Evolutionary conservation across 2,888 invertebrate genomes (phyloP).

Genomic region (Lasioglossum oenotherae): DNA sequence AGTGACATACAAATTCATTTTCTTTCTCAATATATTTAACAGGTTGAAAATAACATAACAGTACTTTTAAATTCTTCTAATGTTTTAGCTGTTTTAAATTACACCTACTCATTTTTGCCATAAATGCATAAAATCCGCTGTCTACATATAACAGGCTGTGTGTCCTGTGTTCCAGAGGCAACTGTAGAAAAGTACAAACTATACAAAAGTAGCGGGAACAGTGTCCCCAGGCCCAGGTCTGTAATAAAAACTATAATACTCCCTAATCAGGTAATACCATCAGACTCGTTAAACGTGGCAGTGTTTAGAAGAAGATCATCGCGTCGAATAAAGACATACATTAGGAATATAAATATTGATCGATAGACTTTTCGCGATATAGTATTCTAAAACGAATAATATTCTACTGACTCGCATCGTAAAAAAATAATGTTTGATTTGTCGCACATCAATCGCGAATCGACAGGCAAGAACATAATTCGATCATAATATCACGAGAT

Average conservation of each 20-base stretch:
- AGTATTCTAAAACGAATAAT: slow-evolving; percentile 9
- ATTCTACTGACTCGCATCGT: neutral
- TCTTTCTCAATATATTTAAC: too few relatives aligned
- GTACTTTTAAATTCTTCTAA: too few relatives aligned
- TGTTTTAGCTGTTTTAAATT: too few relatives aligned
- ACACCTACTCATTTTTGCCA: too few relatives aligned
- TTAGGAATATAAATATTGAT: slow-evolving; percentile 5
- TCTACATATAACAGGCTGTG: neutral
- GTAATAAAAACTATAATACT: slow-evolving; percentile 1
- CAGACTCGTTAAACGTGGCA: slow-evolving; percentile 20
- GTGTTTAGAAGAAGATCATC: slow-evolving; percentile 9
- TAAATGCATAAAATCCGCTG: too few relatives aligned
- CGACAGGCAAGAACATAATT: neutral
- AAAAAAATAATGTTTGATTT: neutral
- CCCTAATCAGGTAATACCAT: slow-evolving; percentile 18
- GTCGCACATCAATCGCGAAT: neutral
- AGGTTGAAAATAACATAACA: too few relatives aligned
- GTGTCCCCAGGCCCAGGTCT: neutral
- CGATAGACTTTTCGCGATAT: neutral
- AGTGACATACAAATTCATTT: too few relatives aligned
- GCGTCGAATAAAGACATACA: neutral
- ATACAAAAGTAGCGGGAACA: neutral
- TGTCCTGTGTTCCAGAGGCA: neutral
- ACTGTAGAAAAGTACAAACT: neutral
- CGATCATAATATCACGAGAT: slow-evolving; percentile 11